Base-by-base conservation (phyloP, 1,140 invertebrate species). In the Drosophila varians region DNA sequence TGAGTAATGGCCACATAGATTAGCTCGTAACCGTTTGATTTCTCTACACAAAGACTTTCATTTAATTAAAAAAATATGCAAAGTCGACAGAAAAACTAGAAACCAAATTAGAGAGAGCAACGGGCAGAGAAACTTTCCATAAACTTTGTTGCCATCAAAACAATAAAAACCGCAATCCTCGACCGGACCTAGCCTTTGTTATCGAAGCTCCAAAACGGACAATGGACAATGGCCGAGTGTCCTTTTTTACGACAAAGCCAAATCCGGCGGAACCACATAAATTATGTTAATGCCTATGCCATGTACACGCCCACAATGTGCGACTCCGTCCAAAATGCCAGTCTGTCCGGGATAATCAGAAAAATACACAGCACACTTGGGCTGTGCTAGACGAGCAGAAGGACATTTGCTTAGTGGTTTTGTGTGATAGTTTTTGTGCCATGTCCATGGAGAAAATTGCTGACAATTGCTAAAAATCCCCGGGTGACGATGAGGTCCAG, bases 61-160 rank as follows among this genome's bases (percentile, higher is more conserved):
- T 87, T 90, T 90, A 90, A 90, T 90, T 90, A 90, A 90, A 90
- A 89, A 89, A 87, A 83, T 87, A 83, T 87, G 87, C 87, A 89
- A 89, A 77, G 72, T 89, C 87, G 76, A 79, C 87, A 79, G 72
- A 88, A 90, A 79, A 87, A 88, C 77, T 78, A 88, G 68, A 79
- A 84, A 74, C 48, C 55, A 84, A 89, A 84, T 78, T 75, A 61
- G 60, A 61, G 60, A 61, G 45, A 46, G 28, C 40, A 46, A 31
- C 43, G 18, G 18, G 40, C 47, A 45, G 53, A 42, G 54, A 54
- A 83, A 80, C 73, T 89, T 84, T 89, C 83, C 79, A 86, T 80
- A 86, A 89, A 89, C 76, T 86, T 89, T 79, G 76, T 89, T 89
- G 70, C 80, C 80, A 87, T 78, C 84, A 89, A 87, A 89, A 89